Evolutionary conservation across 2,113 vertebrate genomes (phyloP).

Genomic region (Asarcornis scutulata): DNA sequence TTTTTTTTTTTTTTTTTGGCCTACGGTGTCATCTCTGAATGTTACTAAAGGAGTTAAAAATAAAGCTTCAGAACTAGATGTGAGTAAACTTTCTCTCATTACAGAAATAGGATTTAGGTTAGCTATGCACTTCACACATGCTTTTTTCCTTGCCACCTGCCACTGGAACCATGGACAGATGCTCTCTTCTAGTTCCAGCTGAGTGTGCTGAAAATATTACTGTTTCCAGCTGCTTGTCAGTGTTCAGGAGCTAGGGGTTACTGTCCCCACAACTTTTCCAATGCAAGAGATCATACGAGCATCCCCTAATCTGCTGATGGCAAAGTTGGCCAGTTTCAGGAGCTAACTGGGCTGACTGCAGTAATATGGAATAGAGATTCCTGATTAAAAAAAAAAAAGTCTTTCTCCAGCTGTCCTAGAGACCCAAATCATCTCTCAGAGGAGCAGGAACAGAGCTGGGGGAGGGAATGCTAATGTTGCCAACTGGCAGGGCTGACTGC

Average conservation of each 20-base stretch:
- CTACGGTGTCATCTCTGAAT: background rate
- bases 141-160: slow-evolving; percentile 41
- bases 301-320: background rate
- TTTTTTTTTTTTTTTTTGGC: background rate
- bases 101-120: background rate
- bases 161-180: slow-evolving; percentile 7
- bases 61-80: background rate
- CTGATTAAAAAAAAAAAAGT: background rate
- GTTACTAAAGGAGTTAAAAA: background rate
- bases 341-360: background rate
- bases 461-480: background rate
- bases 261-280: background rate
- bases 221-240: slow-evolving; percentile 24
- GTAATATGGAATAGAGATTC: background rate
- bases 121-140: background rate
- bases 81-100: background rate
- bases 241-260: slow-evolving; percentile 11
- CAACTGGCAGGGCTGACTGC: background rate
- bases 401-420: background rate
- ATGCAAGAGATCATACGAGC: background rate
- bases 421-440: background rate
- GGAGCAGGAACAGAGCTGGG: background rate
- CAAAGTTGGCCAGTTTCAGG: background rate
- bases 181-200: slow-evolving; percentile 40
- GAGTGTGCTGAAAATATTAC: slow-evolving; percentile 49